Evolutionary conservation across 2,113 vertebrate species (phyloP).

Genomic region (Raja brachyura): DNA sequence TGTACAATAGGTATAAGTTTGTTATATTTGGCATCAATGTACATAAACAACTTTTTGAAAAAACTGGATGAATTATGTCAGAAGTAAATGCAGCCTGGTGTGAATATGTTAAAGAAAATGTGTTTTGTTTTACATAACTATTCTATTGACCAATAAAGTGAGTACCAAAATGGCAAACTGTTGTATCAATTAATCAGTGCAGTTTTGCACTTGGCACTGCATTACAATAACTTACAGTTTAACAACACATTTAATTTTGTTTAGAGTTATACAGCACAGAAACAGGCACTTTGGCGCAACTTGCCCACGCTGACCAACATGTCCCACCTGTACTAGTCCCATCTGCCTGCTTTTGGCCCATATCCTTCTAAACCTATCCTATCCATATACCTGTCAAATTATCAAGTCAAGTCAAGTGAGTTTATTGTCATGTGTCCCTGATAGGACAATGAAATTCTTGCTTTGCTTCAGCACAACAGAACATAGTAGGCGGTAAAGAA

Average conservation of each 20-base stretch:
- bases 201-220: background rate
- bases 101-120: background rate
- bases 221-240: background rate
- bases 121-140: background rate
- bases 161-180: background rate
- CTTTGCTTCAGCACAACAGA: no score
- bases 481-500: no score
- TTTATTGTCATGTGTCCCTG: no score
- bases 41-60: conserved; percentile 3
- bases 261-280: no score
- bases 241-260: background rate
- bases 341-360: no score
- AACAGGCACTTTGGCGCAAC: no score
- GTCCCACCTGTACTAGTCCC: no score
- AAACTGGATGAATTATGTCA: background rate
- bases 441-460: no score
- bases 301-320: no score
- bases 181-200: background rate
- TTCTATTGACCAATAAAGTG: conserved; percentile 12
- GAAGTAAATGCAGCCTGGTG: background rate
- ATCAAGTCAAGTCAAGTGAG: no score
- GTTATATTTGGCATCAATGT: background rate
- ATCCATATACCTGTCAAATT: no score
- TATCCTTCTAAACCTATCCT: no score
- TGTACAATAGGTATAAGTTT: background rate